Conservation (phyloP, 1,140 invertebrate species). For the Doryteuthis pealeii region DNA sequence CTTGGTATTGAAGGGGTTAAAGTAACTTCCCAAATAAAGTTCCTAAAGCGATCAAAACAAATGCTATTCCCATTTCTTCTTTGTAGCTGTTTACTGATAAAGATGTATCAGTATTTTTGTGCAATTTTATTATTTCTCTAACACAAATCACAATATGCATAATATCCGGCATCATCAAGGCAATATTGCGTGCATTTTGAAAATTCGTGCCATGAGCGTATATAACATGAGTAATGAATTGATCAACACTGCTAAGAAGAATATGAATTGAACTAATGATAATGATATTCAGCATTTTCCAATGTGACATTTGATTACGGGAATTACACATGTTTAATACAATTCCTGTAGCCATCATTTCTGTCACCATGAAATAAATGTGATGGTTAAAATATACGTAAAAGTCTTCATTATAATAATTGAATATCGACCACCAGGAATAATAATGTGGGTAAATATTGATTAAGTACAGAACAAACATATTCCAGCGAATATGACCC, state of each 20-base stretch:
- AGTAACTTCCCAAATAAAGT: slow-evolving; percentile 44
- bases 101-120: slow-evolving; percentile 31
- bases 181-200: slow-evolving; percentile 70
- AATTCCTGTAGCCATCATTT: slow-evolving; percentile 71
- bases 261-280: slow-evolving; percentile 73
- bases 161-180: slow-evolving; percentile 75
- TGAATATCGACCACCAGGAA: slow-evolving; percentile 81
- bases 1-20: no score
- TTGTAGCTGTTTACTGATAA: slow-evolving; percentile 48
- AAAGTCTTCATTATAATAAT: slow-evolving; percentile 83
- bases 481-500: slow-evolving; percentile 68
- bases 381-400: slow-evolving; percentile 68
- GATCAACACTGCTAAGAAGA: slow-evolving; percentile 73
- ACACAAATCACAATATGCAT: slow-evolving; percentile 70
- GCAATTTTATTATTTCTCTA: slow-evolving; percentile 51
- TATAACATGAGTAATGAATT: slow-evolving; percentile 75
- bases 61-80: slow-evolving; percentile 50
- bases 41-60: slow-evolving; percentile 44
- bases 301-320: slow-evolving; percentile 65
- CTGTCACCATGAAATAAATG: slow-evolving; percentile 71
- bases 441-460: slow-evolving; percentile 82
- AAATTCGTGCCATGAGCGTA: slow-evolving; percentile 67
- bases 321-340: slow-evolving; percentile 61
- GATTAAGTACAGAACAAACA: slow-evolving; percentile 71
- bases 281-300: slow-evolving; percentile 69